A percentile compares a stretch with the other conserved stretches of the same genome.
Conservation (phyloP, 2,888 invertebrate species). For the Hipparchia semele region DNA sequence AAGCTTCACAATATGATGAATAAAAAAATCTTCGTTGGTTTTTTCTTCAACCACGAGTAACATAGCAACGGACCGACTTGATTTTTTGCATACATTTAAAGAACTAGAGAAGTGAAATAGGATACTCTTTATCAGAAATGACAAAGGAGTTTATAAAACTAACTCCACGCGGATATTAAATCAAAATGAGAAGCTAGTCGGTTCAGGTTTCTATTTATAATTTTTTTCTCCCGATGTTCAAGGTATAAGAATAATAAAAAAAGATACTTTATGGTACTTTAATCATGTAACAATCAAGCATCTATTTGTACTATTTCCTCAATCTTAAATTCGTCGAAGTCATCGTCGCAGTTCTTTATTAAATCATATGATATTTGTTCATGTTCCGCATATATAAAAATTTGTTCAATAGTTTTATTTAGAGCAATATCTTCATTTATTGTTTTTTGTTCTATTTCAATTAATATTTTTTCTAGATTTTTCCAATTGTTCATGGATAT, state of each 20-base stretch:
- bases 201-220: not conserved
- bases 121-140: too few relatives aligned
- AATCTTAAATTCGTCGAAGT: conserved; percentile 18
- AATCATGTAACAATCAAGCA: not conserved
- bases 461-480: conserved; percentile 1
- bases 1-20: too few relatives aligned
- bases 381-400: conserved; percentile 8
- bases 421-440: conserved; percentile 7
- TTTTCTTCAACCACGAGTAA: too few relatives aligned
- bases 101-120: too few relatives aligned
- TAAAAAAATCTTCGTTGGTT: too few relatives aligned
- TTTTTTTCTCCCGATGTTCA: not conserved
- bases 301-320: conserved; percentile 5
- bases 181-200: too few relatives aligned
- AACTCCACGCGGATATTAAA: too few relatives aligned
- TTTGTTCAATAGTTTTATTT: conserved; percentile 16
- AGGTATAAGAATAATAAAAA: not conserved
- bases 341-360: conserved; percentile 4
- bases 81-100: too few relatives aligned
- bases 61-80: too few relatives aligned
- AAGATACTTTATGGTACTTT: not conserved
- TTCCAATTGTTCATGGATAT: conserved; percentile 1
- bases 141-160: too few relatives aligned
- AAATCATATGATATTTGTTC: not conserved
- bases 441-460: conserved; percentile 15